These are phyloP conservation scores for Therioaphis trifolii DNA, from an alignment of 2,888 invertebrate species.

Conservation along the genomic window DNA sequence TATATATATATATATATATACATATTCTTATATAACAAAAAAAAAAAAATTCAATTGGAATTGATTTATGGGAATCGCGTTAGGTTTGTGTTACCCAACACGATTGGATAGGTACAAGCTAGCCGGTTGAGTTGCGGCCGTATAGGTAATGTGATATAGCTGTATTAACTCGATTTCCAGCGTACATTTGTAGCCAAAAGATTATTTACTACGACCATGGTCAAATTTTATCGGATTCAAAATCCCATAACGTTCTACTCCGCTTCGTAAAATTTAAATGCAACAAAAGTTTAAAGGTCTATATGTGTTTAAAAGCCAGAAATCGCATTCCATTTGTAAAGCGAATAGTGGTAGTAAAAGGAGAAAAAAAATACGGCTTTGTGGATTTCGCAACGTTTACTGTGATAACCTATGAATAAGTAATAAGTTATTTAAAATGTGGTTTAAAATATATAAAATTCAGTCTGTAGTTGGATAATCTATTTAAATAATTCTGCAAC, in stretches of 20 bases:
- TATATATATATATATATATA: neutral
- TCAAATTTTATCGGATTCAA: neutral
- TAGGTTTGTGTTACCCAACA: conserved; percentile 16
- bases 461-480: too few relatives aligned
- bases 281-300: neutral
- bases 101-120: conserved; percentile 6
- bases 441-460: too few relatives aligned
- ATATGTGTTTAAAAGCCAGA: too few relatives aligned
- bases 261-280: neutral
- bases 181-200: too few relatives aligned
- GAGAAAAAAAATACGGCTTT: too few relatives aligned
- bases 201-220: conserved; percentile 3
- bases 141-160: conserved; percentile 17
- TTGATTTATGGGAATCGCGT: conserved; percentile 37
- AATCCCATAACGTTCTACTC: neutral
- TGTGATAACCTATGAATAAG: too few relatives aligned
- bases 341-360: too few relatives aligned
- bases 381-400: too few relatives aligned
- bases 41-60: conserved; percentile 37
- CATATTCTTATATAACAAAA: conserved; percentile 11
- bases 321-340: too few relatives aligned
- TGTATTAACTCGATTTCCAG: neutral
- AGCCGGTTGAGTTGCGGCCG: neutral
- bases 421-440: too few relatives aligned
- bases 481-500: too few relatives aligned